Evolutionary conservation across 2,797 vertebrate species (phyloP), one percentile per base, ranked within the genome.

Genomic region (Cacajao melanocephalus): DNA sequence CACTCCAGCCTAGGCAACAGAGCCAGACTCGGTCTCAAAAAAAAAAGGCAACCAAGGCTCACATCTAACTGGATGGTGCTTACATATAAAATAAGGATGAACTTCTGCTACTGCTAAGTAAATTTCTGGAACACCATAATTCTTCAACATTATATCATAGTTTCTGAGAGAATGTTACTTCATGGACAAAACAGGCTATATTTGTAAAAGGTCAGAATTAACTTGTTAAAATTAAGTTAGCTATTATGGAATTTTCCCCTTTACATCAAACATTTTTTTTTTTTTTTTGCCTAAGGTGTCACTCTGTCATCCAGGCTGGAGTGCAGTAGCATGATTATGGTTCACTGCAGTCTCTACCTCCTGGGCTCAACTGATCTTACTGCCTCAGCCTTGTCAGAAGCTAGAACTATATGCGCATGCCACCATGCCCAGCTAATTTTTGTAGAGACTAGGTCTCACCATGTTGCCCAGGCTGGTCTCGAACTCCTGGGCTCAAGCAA

Each of bases 181-280:
- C n/a, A 72, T 55, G 10, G 24, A 81, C 36, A 96, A 92, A 86
- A 93, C 19, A 82, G 48, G 24, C 58, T 95, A 93, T 96, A 94
- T 84, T 44, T 97, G 11, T 86, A 80, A 89, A 96, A 96, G 22
- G 83, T 86, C 46, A 93, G 46, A 81, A 44, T 85, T 64, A 76
- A 94, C 36, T 85, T 92, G 52, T 48, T 88, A 94, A 96, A 95
- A 96, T 14, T 79, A 36, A 92, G 73, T 84, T 93, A 75, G 26
- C 24, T 82, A 64, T 41, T 87, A 28, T 24, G 52, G 12, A 4
- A 96, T 73, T 92, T 44, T 46, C 30, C 46, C 79, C 61, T 90
- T 87, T 79, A 89, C 50, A 90, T 50, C 11, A 92, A 96, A n/a
- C 7, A 28, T 41, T 41, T 10, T 72, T 72, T 39, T 39, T 13